These are phyloP conservation scores for Panzeria rudis DNA, from an alignment of 2,888 invertebrate genomes.

Conservation along the genomic window DNA sequence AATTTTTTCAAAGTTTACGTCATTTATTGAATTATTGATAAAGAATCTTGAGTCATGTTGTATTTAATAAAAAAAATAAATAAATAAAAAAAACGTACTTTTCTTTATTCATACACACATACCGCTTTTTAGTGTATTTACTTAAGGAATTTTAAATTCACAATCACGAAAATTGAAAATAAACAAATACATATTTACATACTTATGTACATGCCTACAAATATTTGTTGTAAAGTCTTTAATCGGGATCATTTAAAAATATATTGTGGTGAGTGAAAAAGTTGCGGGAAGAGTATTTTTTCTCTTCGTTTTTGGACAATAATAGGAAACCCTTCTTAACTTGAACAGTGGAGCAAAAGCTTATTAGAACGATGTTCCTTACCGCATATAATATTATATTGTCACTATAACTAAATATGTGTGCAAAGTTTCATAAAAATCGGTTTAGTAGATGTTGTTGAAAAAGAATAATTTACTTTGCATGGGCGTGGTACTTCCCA, in stretches of 20 bases:
- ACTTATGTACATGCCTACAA: neutral
- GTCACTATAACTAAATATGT: no score
- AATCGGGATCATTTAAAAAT: no score
- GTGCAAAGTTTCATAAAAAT: no score
- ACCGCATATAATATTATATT: no score
- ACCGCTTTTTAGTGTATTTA: neutral
- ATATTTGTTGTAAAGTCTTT: no score
- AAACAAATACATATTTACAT: neutral
- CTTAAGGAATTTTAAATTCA: neutral
- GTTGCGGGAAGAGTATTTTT: neutral
- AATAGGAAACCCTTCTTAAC: neutral
- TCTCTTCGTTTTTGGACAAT: neutral
- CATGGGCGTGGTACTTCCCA: no score
- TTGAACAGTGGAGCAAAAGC: neutral
- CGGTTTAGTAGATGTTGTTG: no score
- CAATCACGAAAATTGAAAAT: neutral
- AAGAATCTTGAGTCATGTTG: constrained; percentile 33
- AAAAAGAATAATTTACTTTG: no score
- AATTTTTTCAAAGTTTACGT: constrained; percentile 44
- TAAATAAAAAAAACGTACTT: neutral
- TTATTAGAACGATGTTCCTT: neutral
- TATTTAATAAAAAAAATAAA: neutral
- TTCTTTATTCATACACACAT: neutral
- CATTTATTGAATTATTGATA: constrained; percentile 44
- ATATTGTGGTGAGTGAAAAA: no score